Evolutionary conservation across 2,797 vertebrate genomes (phyloP).

Genomic region (Cuculus canorus): DNA sequence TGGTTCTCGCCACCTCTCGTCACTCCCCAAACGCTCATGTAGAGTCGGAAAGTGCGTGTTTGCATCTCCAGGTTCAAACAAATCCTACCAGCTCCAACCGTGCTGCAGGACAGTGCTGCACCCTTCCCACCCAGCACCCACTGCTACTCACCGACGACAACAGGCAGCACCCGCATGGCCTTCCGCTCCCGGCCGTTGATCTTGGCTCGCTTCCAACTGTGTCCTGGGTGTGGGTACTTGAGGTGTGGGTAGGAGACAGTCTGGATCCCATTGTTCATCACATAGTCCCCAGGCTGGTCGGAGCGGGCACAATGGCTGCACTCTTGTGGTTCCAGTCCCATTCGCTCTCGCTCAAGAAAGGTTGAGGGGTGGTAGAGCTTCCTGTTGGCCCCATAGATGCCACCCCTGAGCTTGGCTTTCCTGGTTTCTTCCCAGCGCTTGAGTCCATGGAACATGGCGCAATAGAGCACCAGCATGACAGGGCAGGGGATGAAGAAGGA

Average conservation of each 20-base stretch:
- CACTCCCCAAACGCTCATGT: neutral
- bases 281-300: slow-evolving; percentile 59
- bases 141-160: slow-evolving; percentile 89
- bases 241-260: slow-evolving; percentile 78
- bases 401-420: slow-evolving; percentile 84
- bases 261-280: slow-evolving; percentile 63
- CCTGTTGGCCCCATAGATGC: slow-evolving; percentile 78
- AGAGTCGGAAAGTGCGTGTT: no score
- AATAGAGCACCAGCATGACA: slow-evolving; percentile 94
- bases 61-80: fast-evolving
- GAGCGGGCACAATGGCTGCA: slow-evolving; percentile 48
- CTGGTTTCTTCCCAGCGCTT: slow-evolving; percentile 89
- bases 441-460: slow-evolving; percentile 90
- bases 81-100: neutral
- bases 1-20: neutral
- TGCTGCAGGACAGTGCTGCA: neutral
- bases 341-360: slow-evolving; percentile 76
- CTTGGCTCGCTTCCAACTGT: slow-evolving; percentile 81
- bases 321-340: slow-evolving; percentile 67
- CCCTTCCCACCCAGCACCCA: neutral
- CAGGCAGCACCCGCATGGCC: slow-evolving; percentile 93
- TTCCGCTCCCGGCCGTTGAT: slow-evolving; percentile 92
- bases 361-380: slow-evolving; percentile 78
- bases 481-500: slow-evolving; percentile 97
- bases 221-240: slow-evolving; percentile 65